Evolutionary conservation across 1,140 invertebrate species (phyloP).

Genomic region (Drosophila navojoa): DNA sequence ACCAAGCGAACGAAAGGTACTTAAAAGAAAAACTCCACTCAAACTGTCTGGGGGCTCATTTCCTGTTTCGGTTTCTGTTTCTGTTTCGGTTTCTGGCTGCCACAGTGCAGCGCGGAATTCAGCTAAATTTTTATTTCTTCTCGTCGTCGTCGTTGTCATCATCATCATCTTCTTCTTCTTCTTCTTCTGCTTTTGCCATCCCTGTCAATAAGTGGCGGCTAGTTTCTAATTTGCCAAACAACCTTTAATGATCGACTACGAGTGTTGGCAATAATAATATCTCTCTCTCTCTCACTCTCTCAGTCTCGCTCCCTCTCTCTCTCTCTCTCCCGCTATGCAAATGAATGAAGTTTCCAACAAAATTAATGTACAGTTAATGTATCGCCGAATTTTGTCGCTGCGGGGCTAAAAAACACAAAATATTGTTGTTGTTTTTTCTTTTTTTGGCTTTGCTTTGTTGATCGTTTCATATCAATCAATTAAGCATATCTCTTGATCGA

Average conservation of each 20-base stretch:
- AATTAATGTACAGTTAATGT: conserved; percentile 35
- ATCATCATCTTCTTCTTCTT: background rate
- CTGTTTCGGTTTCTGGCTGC: conserved; percentile 14
- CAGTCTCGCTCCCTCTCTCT: no score
- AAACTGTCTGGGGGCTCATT: conserved; percentile 13
- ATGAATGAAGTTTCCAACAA: conserved; percentile 27
- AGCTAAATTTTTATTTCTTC: background rate
- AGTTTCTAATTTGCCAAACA: conserved; percentile 66
- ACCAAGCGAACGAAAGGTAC: conserved; percentile 24
- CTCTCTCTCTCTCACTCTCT: no score
- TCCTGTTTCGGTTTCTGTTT: conserved; percentile 34
- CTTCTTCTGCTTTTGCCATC: background rate
- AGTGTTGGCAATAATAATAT: conserved; percentile 19
- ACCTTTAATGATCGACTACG: conserved; percentile 48
- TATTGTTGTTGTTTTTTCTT: conserved; percentile 14
- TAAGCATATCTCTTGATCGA: conserved; percentile 50
- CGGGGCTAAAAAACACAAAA: conserved; percentile 41
- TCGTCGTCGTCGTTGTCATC: no score
- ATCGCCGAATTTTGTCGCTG: conserved; percentile 36
- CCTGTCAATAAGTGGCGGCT: conserved; percentile 29
- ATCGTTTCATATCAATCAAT: conserved; percentile 64
- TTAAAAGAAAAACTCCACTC: conserved; percentile 17
- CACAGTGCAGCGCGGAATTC: conserved; percentile 19
- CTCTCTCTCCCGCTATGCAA: conserved; percentile 13
- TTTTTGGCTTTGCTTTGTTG: conserved; percentile 21